Evolutionary conservation across 2,888 invertebrate genomes (phyloP).

Genomic region (Agrilus cyanescens): DNA sequence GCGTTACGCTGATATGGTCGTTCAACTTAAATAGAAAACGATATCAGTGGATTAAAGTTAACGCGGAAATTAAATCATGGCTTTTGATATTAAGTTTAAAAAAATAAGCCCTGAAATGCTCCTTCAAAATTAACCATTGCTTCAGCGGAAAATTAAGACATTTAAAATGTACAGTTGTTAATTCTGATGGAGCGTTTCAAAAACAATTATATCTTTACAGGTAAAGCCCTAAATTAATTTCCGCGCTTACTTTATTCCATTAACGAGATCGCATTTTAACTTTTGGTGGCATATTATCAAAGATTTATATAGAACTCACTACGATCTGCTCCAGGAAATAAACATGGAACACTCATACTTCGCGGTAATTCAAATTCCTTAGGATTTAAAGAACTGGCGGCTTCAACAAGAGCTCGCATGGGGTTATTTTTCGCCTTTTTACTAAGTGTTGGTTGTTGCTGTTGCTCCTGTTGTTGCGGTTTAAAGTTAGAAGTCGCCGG

Average conservation of each 20-base stretch:
- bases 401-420: conserved; percentile 67
- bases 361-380: conserved; percentile 79
- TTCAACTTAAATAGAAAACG: conserved; percentile 21
- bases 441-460: conserved; percentile 13
- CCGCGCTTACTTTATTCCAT: too few relatives aligned
- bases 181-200: too few relatives aligned
- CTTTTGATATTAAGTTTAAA: too few relatives aligned
- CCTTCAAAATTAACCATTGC: too few relatives aligned
- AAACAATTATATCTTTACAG: too few relatives aligned
- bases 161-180: too few relatives aligned
- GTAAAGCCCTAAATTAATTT: too few relatives aligned
- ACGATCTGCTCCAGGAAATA: conserved; percentile 76
- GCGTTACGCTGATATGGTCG: conserved; percentile 15
- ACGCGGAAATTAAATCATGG: too few relatives aligned
- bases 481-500: conserved; percentile 15
- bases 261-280: too few relatives aligned
- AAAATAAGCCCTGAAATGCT: too few relatives aligned
- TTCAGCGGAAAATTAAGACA: too few relatives aligned
- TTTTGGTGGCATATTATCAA: not conserved
- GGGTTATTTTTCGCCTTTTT: conserved; percentile 46
- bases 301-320: conserved; percentile 37
- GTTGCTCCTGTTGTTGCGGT: conserved; percentile 3
- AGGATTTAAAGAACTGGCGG: conserved; percentile 78
- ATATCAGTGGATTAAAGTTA: too few relatives aligned
- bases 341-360: conserved; percentile 62